These are phyloP conservation scores for Setophaga coronata DNA, from an alignment of 2,113 vertebrate genomes.

Conservation along the genomic window DNA sequence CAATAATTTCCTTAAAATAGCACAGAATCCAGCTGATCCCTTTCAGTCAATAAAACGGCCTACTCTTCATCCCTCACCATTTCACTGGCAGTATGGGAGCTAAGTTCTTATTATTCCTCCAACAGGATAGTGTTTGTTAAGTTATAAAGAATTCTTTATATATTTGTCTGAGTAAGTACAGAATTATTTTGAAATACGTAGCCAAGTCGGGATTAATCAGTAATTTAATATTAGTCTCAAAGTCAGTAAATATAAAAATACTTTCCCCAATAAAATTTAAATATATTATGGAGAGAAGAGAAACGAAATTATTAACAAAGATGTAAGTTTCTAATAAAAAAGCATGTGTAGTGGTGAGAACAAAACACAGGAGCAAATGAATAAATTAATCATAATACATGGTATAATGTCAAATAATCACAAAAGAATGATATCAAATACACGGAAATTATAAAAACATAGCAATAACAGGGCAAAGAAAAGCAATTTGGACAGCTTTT, in stretches of 20 bases:
- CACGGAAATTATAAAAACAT: not conserved
- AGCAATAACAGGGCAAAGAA: not conserved
- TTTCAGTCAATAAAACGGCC: not conserved
- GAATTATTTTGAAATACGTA: not conserved
- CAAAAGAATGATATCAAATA: not conserved
- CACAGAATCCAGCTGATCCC: not conserved
- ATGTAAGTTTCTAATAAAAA: not conserved
- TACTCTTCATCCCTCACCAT: not conserved
- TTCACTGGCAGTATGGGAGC: not conserved
- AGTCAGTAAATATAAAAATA: not conserved
- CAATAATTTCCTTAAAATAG: not conserved
- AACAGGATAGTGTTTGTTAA: not conserved
- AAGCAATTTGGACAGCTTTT: not conserved
- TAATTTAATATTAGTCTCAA: not conserved
- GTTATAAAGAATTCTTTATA: not conserved
- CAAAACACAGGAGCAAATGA: not conserved
- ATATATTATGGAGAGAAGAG: rapidly evolving
- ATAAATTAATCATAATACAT: not conserved
- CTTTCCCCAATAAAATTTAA: not conserved
- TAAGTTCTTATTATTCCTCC: not conserved
- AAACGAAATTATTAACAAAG: not conserved
- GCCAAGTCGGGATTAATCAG: not conserved
- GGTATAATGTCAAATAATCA: not conserved
- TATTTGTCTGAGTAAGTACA: not conserved
- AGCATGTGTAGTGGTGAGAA: not conserved